Conservation (phyloP, 2,113 vertebrate species). For the Craseonycteris thonglongyai region DNA sequence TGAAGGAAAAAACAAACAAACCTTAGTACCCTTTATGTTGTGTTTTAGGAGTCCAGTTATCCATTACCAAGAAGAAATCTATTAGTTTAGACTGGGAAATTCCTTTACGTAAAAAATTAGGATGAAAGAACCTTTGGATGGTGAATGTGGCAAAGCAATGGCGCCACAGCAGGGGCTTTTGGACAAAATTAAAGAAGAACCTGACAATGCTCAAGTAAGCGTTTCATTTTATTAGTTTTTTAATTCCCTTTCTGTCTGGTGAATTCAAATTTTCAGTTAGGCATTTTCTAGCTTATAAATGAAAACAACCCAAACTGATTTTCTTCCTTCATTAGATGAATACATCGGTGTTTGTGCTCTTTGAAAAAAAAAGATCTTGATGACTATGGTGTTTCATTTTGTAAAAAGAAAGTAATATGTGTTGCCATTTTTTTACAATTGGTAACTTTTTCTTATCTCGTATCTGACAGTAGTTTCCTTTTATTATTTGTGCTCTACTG, state of each 20-base stretch:
- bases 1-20: background rate
- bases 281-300: constrained; percentile 14
- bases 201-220: constrained; percentile 86
- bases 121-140: constrained; percentile 93
- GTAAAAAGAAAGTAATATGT: background rate
- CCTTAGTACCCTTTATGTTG: constrained; percentile 63
- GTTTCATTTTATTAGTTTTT: background rate
- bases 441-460: background rate
- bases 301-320: background rate
- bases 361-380: background rate
- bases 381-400: background rate
- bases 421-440: background rate
- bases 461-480: background rate
- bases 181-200: constrained; percentile 91
- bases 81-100: constrained; percentile 76
- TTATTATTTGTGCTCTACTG: background rate
- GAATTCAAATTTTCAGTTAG: background rate
- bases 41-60: constrained; percentile 79
- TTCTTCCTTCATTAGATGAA: background rate
- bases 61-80: constrained; percentile 77
- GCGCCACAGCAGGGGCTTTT: constrained; percentile 79
- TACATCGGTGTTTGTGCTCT: background rate
- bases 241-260: background rate
- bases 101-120: constrained; percentile 80
- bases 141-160: constrained; percentile 87